Evolutionary conservation across 2,113 vertebrate genomes (phyloP), one percentile per base, ranked within the genome.

Genomic region (Microtus pennsylvanicus): DNA sequence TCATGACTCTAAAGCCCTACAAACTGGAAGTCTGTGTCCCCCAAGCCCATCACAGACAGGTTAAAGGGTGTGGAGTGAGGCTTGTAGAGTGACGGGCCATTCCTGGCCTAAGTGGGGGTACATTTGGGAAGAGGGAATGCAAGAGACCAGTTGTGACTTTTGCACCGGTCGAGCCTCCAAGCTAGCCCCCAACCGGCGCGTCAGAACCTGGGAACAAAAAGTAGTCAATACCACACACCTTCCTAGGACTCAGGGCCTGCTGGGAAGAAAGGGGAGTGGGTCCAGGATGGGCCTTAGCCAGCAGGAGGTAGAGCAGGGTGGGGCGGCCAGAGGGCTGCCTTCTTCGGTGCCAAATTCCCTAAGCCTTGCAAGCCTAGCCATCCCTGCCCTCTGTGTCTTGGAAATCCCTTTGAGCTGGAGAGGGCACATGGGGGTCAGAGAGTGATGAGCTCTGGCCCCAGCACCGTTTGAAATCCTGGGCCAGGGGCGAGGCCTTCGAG

Each of bases 401-500:
- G 96, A 98, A 96, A 96, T 93, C 96, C 83, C 96, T 97, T 97
- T 97, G 97, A 98, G 97, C 93, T 93, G 52, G 0, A 93, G 81
- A 97, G 97, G 90, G 67, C 96, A 98, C 95, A 91, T 91, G 95
- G 92, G 96, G 33, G 8, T 94, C 42, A 77, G 87, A 87, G 63
- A 96, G 94, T 52, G 92, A 90, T 91, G 96, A 97, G 96, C 96
- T 89, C 82, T 19, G 69, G 97, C 97, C 95, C 81, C 88, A 93
- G 90, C n/a, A 83, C 89, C 10, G 94, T 98, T 98, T 98, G 97
- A 98, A 97, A 98, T 96, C 96, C 87, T 80, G 77, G 93, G 97
- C 97, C 93, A 89, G 96, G 95, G 97, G 97, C 69, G 69, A 96
- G 97, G 94, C 91, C 95, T 95, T 61, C 0, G 91, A 97, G 94